These are phyloP conservation scores for Stenodema calcarata DNA, from an alignment of 2,888 invertebrate species.

Conservation along the genomic window DNA sequence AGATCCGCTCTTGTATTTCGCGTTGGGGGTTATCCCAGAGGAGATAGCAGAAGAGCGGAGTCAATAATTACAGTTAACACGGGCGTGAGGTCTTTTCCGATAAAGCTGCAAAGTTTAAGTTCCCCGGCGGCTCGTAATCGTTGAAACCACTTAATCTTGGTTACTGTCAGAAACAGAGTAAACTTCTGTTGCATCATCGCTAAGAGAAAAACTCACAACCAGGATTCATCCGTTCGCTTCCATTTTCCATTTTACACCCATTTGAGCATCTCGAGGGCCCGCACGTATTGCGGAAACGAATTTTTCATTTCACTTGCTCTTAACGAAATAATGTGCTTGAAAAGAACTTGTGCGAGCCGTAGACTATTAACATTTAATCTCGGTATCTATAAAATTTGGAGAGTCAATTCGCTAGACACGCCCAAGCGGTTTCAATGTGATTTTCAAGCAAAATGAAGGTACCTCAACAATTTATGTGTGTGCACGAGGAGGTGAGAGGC, in stretches of 20 bases:
- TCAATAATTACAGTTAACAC: slow-evolving; percentile 7
- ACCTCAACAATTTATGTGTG: too few relatives aligned
- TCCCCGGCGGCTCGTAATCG: not conserved
- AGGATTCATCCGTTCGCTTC: not conserved
- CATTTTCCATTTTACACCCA: slow-evolving; percentile 10
- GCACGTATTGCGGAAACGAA: not conserved
- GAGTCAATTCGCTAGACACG: too few relatives aligned
- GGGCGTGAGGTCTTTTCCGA: not conserved
- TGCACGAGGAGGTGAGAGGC: too few relatives aligned
- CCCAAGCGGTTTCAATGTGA: too few relatives aligned
- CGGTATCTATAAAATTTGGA: too few relatives aligned
- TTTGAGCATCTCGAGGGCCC: not conserved
- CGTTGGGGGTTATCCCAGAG: too few relatives aligned
- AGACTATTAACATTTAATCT: too few relatives aligned
- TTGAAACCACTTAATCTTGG: slow-evolving; percentile 13
- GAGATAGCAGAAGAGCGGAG: not conserved
- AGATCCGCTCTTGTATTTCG: too few relatives aligned
- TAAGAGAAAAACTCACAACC: not conserved
- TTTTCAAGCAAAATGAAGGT: too few relatives aligned
- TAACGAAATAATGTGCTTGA: not conserved
- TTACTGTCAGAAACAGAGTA: slow-evolving; percentile 10
- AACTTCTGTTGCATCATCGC: slow-evolving; percentile 17
- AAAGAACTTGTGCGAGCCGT: too few relatives aligned
- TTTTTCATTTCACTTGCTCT: not conserved
- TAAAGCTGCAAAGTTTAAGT: slow-evolving; percentile 1